Percentiles rank a stretch among this genome's conserved stretches.
Conservation (phyloP, 2,888 invertebrate species). For the Seladonia tumulorum region DNA sequence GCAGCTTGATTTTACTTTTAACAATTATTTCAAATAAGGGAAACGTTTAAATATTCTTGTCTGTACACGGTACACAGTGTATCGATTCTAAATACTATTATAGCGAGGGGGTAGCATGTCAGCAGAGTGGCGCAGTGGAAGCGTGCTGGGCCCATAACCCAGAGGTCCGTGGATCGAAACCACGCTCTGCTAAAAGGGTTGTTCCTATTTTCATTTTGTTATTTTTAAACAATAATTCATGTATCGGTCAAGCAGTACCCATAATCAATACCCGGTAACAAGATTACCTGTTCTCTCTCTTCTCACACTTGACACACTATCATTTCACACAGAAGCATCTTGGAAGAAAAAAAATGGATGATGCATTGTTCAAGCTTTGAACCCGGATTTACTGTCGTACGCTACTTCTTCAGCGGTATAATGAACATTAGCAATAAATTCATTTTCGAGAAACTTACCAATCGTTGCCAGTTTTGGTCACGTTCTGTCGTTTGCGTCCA, state of each 20-base stretch:
- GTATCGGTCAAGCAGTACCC: too few relatives aligned
- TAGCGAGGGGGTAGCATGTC: background rate
- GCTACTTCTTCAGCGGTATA: background rate
- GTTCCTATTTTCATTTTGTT: background rate
- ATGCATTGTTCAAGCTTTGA: background rate
- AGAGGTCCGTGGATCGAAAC: slow-evolving; percentile 72
- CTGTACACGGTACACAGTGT: background rate
- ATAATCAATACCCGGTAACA: background rate
- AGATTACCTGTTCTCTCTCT: background rate
- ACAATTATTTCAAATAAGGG: background rate
- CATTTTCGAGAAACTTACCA: slow-evolving; percentile 84
- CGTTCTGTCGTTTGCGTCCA: slow-evolving; percentile 88
- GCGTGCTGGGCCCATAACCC: slow-evolving; percentile 72
- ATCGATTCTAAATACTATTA: background rate
- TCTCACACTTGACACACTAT: background rate
- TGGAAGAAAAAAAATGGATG: background rate
- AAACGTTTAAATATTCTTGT: background rate
- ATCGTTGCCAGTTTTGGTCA: slow-evolving; percentile 88
- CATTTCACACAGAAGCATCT: background rate
- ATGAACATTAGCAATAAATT: too few relatives aligned
- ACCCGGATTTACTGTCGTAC: background rate
- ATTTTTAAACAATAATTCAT: background rate
- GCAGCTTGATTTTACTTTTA: background rate
- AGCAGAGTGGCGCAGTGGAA: slow-evolving; percentile 73
- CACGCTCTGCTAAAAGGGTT: slow-evolving; percentile 63